phyloP scores from a whole-genome alignment of 2,888 invertebrate genomes.

The Stenichneumon culpator region DNA sequence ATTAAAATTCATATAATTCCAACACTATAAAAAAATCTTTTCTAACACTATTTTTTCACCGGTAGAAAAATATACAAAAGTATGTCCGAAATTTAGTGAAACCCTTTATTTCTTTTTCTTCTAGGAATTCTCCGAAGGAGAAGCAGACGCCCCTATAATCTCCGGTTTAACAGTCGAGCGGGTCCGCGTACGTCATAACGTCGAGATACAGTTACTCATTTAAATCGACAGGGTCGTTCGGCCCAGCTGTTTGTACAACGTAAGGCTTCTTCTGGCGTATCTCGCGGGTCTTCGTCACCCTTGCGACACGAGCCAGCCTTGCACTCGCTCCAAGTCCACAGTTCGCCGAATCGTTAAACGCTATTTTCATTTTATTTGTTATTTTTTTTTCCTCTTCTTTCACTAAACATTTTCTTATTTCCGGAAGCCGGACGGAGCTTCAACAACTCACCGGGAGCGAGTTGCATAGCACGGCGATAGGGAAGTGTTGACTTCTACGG shows the following conservation, averaged over 20 bases:
- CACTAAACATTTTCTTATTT: constrained; percentile 12
- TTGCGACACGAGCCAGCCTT: constrained; percentile 54
- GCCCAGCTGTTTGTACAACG: constrained; percentile 73
- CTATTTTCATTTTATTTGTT: neutral
- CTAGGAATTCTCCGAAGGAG: neutral
- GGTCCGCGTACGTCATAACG: constrained; percentile 24
- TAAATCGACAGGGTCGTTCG: constrained; percentile 65
- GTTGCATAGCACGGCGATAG: neutral
- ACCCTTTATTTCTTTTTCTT: neutral
- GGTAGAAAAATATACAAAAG: constrained; percentile 3
- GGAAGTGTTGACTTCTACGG: neutral
- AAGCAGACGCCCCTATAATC: neutral
- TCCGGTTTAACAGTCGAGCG: constrained; percentile 24
- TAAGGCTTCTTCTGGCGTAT: constrained; percentile 76
- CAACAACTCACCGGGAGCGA: neutral
- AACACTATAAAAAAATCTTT: neutral
- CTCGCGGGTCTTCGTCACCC: constrained; percentile 77
- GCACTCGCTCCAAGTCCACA: constrained; percentile 14
- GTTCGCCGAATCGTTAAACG: neutral
- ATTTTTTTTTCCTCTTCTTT: neutral
- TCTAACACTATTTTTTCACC: neutral
- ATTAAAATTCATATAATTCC: neutral
- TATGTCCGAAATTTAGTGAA: neutral
- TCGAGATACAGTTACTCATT: constrained; percentile 12
- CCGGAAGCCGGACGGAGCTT: neutral